Conservation (phyloP, 53 echinoderm and acorn worm genomes). For the Zoroaster sp. region DNA sequence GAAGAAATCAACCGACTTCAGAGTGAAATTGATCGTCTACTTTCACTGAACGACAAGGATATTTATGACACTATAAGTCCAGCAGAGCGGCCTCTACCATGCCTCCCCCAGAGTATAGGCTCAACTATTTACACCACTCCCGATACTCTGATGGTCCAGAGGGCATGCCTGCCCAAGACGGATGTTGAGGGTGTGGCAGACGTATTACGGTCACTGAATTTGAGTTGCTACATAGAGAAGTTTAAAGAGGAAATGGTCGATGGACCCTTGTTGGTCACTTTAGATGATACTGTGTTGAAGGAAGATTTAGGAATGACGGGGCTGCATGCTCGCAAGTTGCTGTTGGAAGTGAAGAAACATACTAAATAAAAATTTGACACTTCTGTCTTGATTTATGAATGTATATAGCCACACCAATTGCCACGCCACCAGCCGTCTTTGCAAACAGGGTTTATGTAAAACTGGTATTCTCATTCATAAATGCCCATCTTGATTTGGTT, state of each 20-base stretch:
- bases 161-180: not conserved
- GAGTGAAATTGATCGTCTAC: slow-evolving; percentile 41
- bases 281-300: slow-evolving; percentile 60
- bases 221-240: slow-evolving; percentile 56
- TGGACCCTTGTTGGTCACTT: slow-evolving; percentile 49
- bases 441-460: too few relatives aligned
- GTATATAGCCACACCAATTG: too few relatives aligned
- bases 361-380: not conserved
- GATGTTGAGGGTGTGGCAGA: slow-evolving; percentile 58
- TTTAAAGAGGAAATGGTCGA: slow-evolving; percentile 68
- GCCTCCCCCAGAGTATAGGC: not conserved
- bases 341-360: slow-evolving; percentile 49
- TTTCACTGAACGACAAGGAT: slow-evolving; percentile 1
- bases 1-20: slow-evolving; percentile 50
- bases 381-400: too few relatives aligned
- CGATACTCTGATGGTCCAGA: not conserved
- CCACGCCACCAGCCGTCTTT: too few relatives aligned
- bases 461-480: too few relatives aligned
- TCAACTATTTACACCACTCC: slow-evolving; percentile 55
- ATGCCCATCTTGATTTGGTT: too few relatives aligned
- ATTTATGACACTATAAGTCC: slow-evolving; percentile 53
- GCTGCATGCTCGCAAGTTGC: slow-evolving; percentile 74
- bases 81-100: slow-evolving; percentile 25
- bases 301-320: slow-evolving; percentile 74
- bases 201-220: slow-evolving; percentile 39